These are phyloP conservation scores for Brachionus calyciflorus DNA, from an alignment of 1,140 invertebrate species.

Conservation along the genomic window DNA sequence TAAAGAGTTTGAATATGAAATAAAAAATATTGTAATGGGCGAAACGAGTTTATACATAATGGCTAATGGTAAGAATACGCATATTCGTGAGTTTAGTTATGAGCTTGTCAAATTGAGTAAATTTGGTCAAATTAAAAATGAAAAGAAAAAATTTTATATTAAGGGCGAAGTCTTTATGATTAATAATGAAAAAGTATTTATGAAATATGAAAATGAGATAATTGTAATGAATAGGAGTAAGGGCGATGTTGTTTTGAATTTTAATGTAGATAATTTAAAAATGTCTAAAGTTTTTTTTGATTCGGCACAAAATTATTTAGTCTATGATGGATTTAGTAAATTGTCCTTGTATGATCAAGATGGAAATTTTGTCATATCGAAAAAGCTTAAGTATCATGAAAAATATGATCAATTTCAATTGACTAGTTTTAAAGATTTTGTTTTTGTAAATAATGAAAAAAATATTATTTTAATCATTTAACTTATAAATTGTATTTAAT, in stretches of 20 bases:
- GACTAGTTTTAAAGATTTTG: not conserved
- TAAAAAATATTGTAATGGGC: not conserved
- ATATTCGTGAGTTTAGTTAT: not conserved
- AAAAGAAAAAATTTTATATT: not conserved
- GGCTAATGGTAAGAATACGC: not conserved
- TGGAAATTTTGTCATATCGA: not conserved
- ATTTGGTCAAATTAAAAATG: conserved; percentile 20
- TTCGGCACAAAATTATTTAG: not conserved
- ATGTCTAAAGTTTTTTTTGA: not conserved
- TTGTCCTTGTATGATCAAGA: not conserved
- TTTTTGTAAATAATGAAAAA: not conserved
- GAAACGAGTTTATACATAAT: not conserved
- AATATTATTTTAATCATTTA: conserved; percentile 6
- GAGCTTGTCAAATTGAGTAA: not conserved
- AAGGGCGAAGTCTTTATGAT: not conserved
- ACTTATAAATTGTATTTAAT: too few relatives aligned
- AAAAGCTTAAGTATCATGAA: not conserved
- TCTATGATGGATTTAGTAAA: conserved; percentile 7
- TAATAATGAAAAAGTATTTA: not conserved
- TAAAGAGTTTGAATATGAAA: not conserved
- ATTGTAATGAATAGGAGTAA: not conserved
- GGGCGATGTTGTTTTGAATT: not conserved
- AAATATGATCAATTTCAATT: not conserved
- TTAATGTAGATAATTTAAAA: not conserved
- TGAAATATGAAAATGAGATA: not conserved